Conservation (phyloP, 2,888 invertebrate genomes). For the Pyrocoelia pectoralis region DNA sequence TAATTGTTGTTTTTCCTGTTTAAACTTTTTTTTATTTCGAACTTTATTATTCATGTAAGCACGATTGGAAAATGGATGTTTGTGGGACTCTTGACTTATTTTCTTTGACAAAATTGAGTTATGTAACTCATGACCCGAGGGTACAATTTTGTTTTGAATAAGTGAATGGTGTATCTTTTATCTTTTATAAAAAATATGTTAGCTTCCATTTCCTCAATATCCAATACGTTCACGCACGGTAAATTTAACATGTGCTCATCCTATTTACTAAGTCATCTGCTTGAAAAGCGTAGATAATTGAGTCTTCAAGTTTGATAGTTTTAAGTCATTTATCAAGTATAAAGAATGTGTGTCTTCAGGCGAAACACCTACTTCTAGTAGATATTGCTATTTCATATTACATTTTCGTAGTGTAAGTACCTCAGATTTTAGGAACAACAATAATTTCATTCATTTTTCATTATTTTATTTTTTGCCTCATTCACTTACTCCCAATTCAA, state of each 20-base stretch:
- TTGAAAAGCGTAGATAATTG: slow-evolving; percentile 20
- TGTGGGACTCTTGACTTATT: too few species aligned
- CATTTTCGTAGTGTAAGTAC: too few species aligned
- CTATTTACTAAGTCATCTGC: slow-evolving; percentile 22
- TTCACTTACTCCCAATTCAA: slow-evolving; percentile 29
- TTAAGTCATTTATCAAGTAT: slow-evolving; percentile 2
- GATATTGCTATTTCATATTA: too few species aligned
- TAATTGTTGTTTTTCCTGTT: too few species aligned
- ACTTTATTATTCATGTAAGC: too few species aligned
- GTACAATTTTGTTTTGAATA: too few species aligned
- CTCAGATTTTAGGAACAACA: background rate
- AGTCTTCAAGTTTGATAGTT: slow-evolving; percentile 20
- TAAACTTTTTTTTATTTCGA: too few species aligned
- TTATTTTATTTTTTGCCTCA: slow-evolving; percentile 20
- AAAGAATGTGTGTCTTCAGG: background rate
- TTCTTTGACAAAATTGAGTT: too few species aligned
- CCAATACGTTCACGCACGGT: slow-evolving; percentile 6
- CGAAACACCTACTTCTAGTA: too few species aligned
- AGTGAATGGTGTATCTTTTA: too few species aligned
- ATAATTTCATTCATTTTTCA: background rate
- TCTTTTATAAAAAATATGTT: background rate
- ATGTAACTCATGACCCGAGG: too few species aligned
- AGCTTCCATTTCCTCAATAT: slow-evolving; percentile 1
- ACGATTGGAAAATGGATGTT: too few species aligned
- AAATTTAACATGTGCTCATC: slow-evolving; percentile 20